Evolutionary conservation across 2,888 invertebrate genomes (phyloP), one percentile per base, ranked within the genome.

Genomic region (Nemotelus pantherinus): DNA sequence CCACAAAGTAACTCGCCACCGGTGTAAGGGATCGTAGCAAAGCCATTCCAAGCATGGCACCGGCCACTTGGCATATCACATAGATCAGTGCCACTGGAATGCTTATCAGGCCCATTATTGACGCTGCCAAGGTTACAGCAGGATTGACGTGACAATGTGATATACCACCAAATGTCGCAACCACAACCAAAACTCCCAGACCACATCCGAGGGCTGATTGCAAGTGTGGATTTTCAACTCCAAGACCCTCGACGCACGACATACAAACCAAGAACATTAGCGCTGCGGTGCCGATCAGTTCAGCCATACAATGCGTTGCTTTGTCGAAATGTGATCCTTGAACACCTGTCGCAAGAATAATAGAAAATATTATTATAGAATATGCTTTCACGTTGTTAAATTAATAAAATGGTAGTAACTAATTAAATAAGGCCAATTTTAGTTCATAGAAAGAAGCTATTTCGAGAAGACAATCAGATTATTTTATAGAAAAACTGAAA

Each of bases 131-230:
- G 0, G 94, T 93, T 3, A 95, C 92, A 0, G 92, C 90, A 0
- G 95, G 95, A 86, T 95, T 95, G 83, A 95, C 87, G 83, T 93
- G 93, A 0, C 93, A 92, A 45, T 93, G 93, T 48, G 94, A 94
- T 68, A 95, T 89, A 83, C 94, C 94, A 2, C 93, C 94, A 80
- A 94, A 92, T 77, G 90, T 90, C 90, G 92, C 92, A 72, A 94
- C 90, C 80, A 92, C 89, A 55, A 92, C 87, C 85, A 93, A 88
- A 70, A 94, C 91, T 0, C 90, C 89, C 58, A 94, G 87, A 72
- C 94, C 94, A 82, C 94, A 94, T 58, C 85, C 86, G 2, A 87
- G 80, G 0, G 82, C 78, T 43, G 83, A 84, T 78, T 86, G 86
- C 44, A 88, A 81, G 72, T 87, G 86, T 44, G 53, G 83, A 76